Evolutionary conservation across 2,888 invertebrate genomes (phyloP), one percentile per base, ranked within the genome.

Genomic region (Mesopsocus fuscifrons): DNA sequence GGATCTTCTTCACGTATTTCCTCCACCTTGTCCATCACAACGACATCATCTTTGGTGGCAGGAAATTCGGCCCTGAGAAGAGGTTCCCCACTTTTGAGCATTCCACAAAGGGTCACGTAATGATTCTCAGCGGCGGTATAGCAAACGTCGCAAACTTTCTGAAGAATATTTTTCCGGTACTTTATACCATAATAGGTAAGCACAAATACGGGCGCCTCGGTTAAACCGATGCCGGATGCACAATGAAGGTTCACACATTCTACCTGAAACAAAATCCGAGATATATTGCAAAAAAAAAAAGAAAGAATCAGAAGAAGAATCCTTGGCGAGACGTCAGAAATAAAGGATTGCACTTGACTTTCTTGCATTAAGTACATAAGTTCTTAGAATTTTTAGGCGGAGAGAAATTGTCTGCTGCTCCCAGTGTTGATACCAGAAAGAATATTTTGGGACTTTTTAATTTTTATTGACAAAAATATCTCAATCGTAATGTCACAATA

Each of bases 21-120:
- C 1, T 72, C 71, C 34, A 71, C 72, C 0, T 71, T 71, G 50
- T 69, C 69, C 2, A 72, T 53, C 44, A 60, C 67, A 44, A 70
- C 69, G 4, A 72, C 59, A 53, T 70, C 69, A 41, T 44, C 47
- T 15, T 46, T 34, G 18, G 32, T 16, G 5, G 18, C 49, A 0
- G 62, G 62, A 42, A 57, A 52, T 18, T 59, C 52, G 2, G 56
- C 54, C 11, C 56, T 50, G 31, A 58, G 52, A 9, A 63, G 20
- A 9, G 53, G 48, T 32, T 52, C 47, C 2, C 50, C 50, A 1
- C 50, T 48, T 34, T 43, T 34, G 18, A 51, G 42, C 33, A 46
- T 40, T 17, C 32, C 46, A 26, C 43, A 42, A 35, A 53, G 43
- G 15, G 56, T 54, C 52, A 61, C 57, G 40, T 57, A 59, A 51